A percentile compares a stretch with the other conserved stretches of the same genome.
Conservation (phyloP, 2,113 vertebrate species). For the Gavia stellata region DNA sequence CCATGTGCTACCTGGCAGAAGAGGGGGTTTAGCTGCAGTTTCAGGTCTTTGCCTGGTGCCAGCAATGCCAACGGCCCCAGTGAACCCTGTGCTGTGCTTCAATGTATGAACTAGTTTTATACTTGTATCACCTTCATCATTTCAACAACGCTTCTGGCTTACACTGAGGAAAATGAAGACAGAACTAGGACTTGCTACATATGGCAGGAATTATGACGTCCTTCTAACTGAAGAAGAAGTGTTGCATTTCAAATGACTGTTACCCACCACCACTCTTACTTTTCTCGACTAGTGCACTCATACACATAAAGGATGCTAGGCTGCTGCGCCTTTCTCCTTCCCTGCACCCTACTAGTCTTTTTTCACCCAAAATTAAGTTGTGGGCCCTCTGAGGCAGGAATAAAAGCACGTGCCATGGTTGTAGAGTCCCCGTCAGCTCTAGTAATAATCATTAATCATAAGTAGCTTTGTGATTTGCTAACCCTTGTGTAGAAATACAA, state of each 20-base stretch:
- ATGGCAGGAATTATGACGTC: neutral
- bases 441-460: neutral
- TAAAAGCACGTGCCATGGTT: neutral
- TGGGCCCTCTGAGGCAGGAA: neutral
- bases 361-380: neutral
- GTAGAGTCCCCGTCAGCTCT: neutral
- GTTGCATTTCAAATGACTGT: neutral
- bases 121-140: neutral
- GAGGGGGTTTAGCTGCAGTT: neutral
- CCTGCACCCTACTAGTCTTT: neutral
- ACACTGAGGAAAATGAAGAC: neutral
- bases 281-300: neutral
- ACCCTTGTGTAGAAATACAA: neutral
- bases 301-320: neutral
- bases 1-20: rapidly evolving
- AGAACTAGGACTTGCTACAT: neutral
- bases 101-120: rapidly evolving
- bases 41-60: neutral
- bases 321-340: neutral
- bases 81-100: neutral
- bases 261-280: neutral
- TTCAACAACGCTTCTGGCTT: neutral
- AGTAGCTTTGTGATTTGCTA: neutral
- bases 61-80: neutral
- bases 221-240: neutral